Evolutionary conservation across 2,888 invertebrate species (phyloP).

Genomic region (Uropetala carovei): DNA sequence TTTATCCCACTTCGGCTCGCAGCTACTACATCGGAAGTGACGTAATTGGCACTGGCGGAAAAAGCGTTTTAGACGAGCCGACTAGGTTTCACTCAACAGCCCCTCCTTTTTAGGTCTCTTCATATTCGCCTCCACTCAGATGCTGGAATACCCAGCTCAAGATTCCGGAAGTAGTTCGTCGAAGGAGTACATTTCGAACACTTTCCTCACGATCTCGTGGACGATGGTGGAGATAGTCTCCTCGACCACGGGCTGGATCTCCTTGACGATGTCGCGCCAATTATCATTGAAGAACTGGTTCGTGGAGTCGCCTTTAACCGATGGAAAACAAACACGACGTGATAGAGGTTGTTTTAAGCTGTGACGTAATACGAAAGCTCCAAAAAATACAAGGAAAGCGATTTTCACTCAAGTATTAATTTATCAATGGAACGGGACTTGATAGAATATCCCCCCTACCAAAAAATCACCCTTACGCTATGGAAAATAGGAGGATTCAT

Average conservation of each 20-base stretch:
- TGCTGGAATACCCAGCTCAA: background rate
- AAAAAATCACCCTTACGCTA: too few relatives aligned
- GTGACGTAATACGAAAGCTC: background rate
- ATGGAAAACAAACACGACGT: background rate
- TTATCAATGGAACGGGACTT: too few relatives aligned
- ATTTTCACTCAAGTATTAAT: too few relatives aligned
- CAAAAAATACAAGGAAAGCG: too few relatives aligned
- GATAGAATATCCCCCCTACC: too few relatives aligned
- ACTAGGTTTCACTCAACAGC: conserved; percentile 29
- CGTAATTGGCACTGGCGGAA: background rate
- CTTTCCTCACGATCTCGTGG: conserved; percentile 64
- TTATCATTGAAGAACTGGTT: conserved; percentile 66
- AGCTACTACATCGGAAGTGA: background rate
- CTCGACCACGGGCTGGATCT: conserved; percentile 66
- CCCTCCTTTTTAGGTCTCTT: background rate
- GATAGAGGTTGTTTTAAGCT: background rate
- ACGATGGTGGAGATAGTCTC: conserved; percentile 65
- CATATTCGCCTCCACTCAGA: background rate
- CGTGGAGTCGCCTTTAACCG: conserved; percentile 64
- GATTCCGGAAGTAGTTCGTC: conserved; percentile 66
- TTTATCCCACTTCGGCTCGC: background rate
- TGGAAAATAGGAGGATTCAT: too few relatives aligned
- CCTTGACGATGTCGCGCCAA: conserved; percentile 66
- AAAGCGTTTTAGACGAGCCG: background rate
- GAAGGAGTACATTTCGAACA: conserved; percentile 66